Conservation (phyloP, 2,888 invertebrate species). For the Unio pictorum region DNA sequence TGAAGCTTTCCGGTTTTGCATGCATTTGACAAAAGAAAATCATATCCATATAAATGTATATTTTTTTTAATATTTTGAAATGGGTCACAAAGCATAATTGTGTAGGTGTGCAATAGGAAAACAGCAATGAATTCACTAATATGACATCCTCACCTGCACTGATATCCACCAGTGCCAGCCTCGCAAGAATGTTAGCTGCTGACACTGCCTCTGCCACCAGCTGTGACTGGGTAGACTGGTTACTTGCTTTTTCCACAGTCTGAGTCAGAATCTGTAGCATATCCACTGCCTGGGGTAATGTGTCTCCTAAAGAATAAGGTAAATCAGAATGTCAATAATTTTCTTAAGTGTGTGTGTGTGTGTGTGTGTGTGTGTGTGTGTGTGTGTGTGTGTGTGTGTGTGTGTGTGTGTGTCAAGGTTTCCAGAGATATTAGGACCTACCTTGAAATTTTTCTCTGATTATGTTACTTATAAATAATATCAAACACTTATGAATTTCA, state of each 20-base stretch:
- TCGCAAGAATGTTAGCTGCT: conserved; percentile 80
- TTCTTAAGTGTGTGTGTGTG: neutral
- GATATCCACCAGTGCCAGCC: conserved; percentile 75
- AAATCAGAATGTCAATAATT: neutral
- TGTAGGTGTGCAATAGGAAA: neutral
- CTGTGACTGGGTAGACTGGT: conserved; percentile 79
- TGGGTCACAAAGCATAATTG: too few relatives aligned
- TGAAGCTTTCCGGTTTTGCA: neutral
- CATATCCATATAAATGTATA: neutral
- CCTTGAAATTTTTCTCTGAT: too few relatives aligned
- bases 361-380: too few relatives aligned
- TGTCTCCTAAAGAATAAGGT: conserved; percentile 58
- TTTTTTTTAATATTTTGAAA: conserved; percentile 6
- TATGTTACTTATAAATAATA: too few relatives aligned
- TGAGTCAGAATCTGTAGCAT: conserved; percentile 80
- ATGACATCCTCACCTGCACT: conserved; percentile 50
- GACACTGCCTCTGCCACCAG: conserved; percentile 82
- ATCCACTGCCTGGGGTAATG: conserved; percentile 54
- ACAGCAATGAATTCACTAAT: neutral
- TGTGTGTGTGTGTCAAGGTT: too few relatives aligned
- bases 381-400: too few relatives aligned
- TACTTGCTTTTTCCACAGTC: conserved; percentile 83
- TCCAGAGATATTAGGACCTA: too few relatives aligned
- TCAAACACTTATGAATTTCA: too few relatives aligned
- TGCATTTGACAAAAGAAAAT: neutral